Evolutionary conservation across 2,113 vertebrate genomes (phyloP).

Genomic region (Phoxinus phoxinus): DNA sequence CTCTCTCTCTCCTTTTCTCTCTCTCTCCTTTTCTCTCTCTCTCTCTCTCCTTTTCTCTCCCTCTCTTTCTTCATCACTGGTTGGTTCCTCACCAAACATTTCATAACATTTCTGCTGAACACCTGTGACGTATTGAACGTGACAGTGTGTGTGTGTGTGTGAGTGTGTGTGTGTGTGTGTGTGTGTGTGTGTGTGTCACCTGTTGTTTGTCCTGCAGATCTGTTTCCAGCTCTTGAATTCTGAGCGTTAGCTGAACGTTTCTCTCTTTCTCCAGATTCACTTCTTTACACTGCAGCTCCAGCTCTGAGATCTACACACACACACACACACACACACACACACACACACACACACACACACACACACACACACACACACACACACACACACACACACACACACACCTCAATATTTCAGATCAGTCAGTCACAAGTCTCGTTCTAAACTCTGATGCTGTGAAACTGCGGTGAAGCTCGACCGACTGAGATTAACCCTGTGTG

Average conservation of each 20-base stretch:
- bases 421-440: background rate
- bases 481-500: too few relatives aligned
- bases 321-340: conserved; percentile 48
- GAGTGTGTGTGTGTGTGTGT: background rate
- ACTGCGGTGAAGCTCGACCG: too few relatives aligned
- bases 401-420: background rate
- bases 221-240: conserved; percentile 86
- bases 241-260: conserved; percentile 81
- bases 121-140: too few relatives aligned
- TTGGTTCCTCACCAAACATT: too few relatives aligned
- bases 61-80: too few relatives aligned
- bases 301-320: conserved; percentile 82
- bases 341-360: conserved; percentile 41
- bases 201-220: conserved; percentile 91
- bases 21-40: too few relatives aligned
- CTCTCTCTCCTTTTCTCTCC: too few relatives aligned
- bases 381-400: conserved; percentile 52
- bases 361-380: conserved; percentile 50
- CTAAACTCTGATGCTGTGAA: background rate
- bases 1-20: too few relatives aligned
- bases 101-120: too few relatives aligned
- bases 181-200: conserved; percentile 68
- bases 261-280: conserved; percentile 87
- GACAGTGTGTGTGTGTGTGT: conserved; percentile 6
- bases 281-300: conserved; percentile 89